Conservation (phyloP, 1,140 invertebrate genomes). For the Leptoteleia sp. region DNA sequence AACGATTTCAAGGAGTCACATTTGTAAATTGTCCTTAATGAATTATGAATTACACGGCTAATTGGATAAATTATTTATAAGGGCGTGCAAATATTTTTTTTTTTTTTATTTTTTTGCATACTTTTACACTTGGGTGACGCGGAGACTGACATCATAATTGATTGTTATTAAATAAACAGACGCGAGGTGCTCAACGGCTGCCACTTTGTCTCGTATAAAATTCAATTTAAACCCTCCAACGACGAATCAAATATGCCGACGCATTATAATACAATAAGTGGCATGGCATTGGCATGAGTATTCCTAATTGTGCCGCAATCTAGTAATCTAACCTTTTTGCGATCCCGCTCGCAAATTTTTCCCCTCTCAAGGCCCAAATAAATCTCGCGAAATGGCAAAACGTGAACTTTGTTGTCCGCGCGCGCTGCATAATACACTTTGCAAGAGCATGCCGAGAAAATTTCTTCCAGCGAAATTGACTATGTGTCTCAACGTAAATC, state of each 20-base stretch:
- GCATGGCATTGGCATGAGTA: constrained; percentile 8
- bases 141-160: constrained; percentile 24
- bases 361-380: constrained; percentile 61
- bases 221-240: constrained; percentile 18
- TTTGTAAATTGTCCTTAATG: too few relatives aligned
- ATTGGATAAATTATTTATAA: not conserved
- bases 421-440: constrained; percentile 41
- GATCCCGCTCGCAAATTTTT: constrained; percentile 47
- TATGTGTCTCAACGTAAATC: constrained; percentile 38
- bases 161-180: constrained; percentile 18
- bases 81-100: not conserved
- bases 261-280: constrained; percentile 45
- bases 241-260: constrained; percentile 15
- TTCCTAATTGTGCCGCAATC: constrained; percentile 60
- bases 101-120: too few relatives aligned
- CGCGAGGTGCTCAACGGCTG: constrained; percentile 7
- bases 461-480: constrained; percentile 38
- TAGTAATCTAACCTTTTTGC: constrained; percentile 61
- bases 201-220: constrained; percentile 10
- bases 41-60: too few relatives aligned
- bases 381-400: constrained; percentile 62
- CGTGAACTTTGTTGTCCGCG: constrained; percentile 58
- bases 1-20: too few relatives aligned
- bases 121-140: too few relatives aligned
- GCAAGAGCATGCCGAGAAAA: constrained; percentile 28